Evolutionary conservation across 2,113 vertebrate genomes (phyloP).

Genomic region (Anguilla rostrata): DNA sequence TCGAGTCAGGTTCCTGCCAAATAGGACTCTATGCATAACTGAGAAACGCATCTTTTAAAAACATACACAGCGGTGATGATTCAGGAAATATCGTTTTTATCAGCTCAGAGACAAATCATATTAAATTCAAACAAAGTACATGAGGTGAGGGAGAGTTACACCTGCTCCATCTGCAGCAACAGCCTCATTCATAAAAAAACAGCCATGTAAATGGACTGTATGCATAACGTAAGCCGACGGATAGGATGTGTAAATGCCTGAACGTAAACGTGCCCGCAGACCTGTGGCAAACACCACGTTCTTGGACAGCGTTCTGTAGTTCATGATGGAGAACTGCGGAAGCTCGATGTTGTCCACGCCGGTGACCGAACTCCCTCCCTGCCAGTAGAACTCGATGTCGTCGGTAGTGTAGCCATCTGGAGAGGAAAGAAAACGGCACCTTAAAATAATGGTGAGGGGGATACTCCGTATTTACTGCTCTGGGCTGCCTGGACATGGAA

Average conservation of each 20-base stretch:
- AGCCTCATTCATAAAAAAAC: not conserved
- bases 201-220: too few species aligned
- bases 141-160: not conserved
- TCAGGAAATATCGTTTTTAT: not conserved
- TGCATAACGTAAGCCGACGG: too few species aligned
- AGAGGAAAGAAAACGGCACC: constrained; percentile 41
- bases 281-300: constrained; percentile 93
- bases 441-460: not conserved
- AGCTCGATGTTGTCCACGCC: constrained; percentile 90
- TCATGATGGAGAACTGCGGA: constrained; percentile 89
- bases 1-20: not conserved
- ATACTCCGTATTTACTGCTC: too few species aligned
- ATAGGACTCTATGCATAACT: not conserved
- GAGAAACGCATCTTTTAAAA: not conserved
- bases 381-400: constrained; percentile 96
- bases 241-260: too few species aligned
- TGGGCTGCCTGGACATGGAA: too few species aligned
- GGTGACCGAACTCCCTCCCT: constrained; percentile 83
- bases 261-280: constrained; percentile 33
- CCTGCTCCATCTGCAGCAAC: not conserved
- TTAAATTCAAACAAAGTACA: not conserved
- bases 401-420: constrained; percentile 94
- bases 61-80: not conserved
- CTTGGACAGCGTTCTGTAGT: constrained; percentile 89
- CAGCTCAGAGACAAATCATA: not conserved